Percentiles rank a stretch among this genome's conserved stretches.
phyloP scores from a whole-genome alignment of 2,888 invertebrate genomes.

The Caenorhabditis virilis region DNA sequence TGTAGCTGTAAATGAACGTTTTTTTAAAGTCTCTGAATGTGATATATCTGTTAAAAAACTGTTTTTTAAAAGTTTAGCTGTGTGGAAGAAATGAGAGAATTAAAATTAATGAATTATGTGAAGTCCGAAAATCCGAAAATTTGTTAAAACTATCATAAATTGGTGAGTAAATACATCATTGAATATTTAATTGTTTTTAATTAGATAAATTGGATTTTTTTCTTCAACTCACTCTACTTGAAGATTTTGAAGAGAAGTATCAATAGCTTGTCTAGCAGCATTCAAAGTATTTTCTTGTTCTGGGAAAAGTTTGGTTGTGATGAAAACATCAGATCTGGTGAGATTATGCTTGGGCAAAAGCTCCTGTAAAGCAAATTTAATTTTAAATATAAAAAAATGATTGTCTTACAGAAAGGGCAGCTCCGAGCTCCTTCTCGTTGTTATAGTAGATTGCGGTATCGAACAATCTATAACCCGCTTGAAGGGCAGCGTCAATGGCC shows the following conservation, averaged over 20 bases:
- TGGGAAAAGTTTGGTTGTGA: slow-evolving; percentile 78
- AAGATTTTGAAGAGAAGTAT: slow-evolving; percentile 55
- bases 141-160: slow-evolving; percentile 9
- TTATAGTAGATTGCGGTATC: slow-evolving; percentile 82
- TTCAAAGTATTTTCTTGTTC: slow-evolving; percentile 32
- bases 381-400: no score
- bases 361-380: no score
- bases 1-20: no score
- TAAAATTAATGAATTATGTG: no score
- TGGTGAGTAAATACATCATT: background rate
- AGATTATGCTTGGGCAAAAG: slow-evolving; percentile 78
- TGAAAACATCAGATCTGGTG: slow-evolving; percentile 78
- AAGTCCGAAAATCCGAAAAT: no score
- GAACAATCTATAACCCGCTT: slow-evolving; percentile 69
- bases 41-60: no score
- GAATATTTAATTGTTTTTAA: background rate
- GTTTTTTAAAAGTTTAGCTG: no score
- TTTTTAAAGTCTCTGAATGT: no score
- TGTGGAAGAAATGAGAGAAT: no score
- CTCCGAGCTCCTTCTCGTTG: slow-evolving; percentile 79
- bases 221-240: slow-evolving; percentile 43
- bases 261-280: slow-evolving; percentile 35
- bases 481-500: slow-evolving; percentile 69
- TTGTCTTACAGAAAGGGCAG: slow-evolving; percentile 72
- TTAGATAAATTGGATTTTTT: background rate